phyloP scores from a whole-genome alignment of 1,140 invertebrate genomes.

The Parasteatoda tepidariorum region DNA sequence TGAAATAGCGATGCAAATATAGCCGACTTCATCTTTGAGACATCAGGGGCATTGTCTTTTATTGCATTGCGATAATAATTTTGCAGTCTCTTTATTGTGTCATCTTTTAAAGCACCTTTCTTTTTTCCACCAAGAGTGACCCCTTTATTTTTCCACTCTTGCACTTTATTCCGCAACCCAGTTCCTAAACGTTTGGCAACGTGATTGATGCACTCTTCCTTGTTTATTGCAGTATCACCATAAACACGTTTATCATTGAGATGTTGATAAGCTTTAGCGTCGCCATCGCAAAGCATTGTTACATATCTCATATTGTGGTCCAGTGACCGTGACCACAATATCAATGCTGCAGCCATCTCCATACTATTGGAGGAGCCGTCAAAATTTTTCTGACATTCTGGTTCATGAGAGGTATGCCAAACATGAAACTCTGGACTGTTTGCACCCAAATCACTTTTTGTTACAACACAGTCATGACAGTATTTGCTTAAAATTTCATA shows the following conservation, averaged over 20 bases:
- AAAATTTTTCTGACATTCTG: background rate
- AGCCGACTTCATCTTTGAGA: background rate
- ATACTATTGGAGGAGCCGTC: background rate
- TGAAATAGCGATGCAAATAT: background rate
- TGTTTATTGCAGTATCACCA: background rate
- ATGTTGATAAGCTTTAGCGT: background rate
- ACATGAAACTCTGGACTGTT: background rate
- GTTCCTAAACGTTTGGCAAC: background rate
- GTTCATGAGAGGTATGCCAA: background rate
- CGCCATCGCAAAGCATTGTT: background rate
- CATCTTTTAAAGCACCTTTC: background rate
- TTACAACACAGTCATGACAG: background rate
- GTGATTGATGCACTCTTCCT: background rate
- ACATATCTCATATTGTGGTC: background rate
- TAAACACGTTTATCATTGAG: background rate
- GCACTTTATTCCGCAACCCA: background rate
- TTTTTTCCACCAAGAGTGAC: background rate
- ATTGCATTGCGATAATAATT: constrained; percentile 1
- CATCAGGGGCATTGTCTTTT: background rate
- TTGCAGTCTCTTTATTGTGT: background rate
- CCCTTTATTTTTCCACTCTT: background rate
- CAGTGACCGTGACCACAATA: background rate
- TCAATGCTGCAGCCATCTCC: background rate
- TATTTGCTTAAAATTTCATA: constrained; percentile 43
- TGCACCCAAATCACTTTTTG: background rate